Evolutionary conservation across 2,888 invertebrate genomes (phyloP).

Genomic region (Brachynemurus nebulosus): DNA sequence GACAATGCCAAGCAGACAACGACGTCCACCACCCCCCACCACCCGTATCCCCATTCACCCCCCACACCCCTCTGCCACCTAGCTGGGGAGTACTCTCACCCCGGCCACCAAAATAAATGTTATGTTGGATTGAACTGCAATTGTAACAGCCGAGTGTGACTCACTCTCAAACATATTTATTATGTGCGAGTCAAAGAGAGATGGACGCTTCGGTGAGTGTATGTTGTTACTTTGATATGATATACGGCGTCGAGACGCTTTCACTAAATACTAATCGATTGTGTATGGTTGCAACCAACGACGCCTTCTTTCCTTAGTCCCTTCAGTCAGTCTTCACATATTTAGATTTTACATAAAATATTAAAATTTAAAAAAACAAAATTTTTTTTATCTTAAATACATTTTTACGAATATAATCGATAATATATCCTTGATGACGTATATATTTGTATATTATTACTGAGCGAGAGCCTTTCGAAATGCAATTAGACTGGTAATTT

Average conservation of each 20-base stretch:
- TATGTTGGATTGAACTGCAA: slow-evolving; percentile 2
- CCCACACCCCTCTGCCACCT: no score
- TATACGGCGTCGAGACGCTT: slow-evolving; percentile 8
- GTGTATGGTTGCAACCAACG: slow-evolving; percentile 5
- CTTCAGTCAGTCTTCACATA: background rate
- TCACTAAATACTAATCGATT: slow-evolving; percentile 10
- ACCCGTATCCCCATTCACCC: no score
- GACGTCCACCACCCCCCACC: no score
- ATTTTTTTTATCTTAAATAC: no score
- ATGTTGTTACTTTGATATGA: slow-evolving; percentile 6
- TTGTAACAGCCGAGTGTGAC: background rate
- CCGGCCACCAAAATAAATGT: no score
- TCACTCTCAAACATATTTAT: no score
- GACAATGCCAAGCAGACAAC: background rate
- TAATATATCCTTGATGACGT: background rate
- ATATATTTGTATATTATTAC: background rate
- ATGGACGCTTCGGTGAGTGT: no score
- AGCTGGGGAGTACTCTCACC: no score
- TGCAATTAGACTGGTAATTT: slow-evolving; percentile 11
- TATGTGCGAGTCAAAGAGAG: no score
- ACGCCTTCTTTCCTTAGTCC: background rate
- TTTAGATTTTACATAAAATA: slow-evolving; percentile 1
- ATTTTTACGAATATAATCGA: no score
- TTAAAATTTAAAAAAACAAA: no score
- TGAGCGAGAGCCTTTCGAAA: background rate